A percentile compares a stretch with the other conserved stretches of the same genome.
These are phyloP conservation scores for Penaeus japonicus DNA, from an alignment of 1,140 invertebrate species.

Conservation along the genomic window DNA sequence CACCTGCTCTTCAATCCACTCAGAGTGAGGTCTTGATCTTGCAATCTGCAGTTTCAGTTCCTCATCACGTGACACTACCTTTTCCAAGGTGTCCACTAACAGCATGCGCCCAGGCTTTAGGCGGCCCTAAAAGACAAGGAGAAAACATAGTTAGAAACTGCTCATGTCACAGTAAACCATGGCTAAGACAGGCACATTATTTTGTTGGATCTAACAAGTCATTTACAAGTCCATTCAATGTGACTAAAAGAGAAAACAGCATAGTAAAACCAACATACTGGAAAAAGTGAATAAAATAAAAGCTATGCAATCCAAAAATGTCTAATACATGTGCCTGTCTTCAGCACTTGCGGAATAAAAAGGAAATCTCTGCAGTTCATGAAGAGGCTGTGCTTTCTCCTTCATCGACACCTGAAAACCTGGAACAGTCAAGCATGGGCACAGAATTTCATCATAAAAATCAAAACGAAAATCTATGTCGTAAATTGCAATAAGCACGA, in stretches of 20 bases:
- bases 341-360: not conserved
- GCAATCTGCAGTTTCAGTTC: slow-evolving; percentile 91
- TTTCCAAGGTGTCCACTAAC: slow-evolving; percentile 91
- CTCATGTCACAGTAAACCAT: not conserved
- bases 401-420: slow-evolving; percentile 27
- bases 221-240: not conserved
- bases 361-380: not conserved
- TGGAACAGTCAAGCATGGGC: not conserved
- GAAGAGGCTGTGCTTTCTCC: slow-evolving; percentile 1
- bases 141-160: slow-evolving; percentile 45
- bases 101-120: slow-evolving; percentile 98
- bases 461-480: not conserved
- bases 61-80: slow-evolving; percentile 92
- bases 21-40: slow-evolving; percentile 82
- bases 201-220: not conserved
- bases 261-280: not conserved
- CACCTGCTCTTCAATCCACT: slow-evolving; percentile 94
- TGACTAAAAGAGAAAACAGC: not conserved
- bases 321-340: slow-evolving; percentile 32
- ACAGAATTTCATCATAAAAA: slow-evolving; percentile 19
- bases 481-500: not conserved
- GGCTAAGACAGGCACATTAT: slow-evolving; percentile 41
- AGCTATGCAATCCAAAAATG: not conserved
- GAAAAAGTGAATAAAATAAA: slow-evolving; percentile 2
- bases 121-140: slow-evolving; percentile 79